Conservation (phyloP, 2,888 invertebrate genomes). For the Pseudococcus longispinus region DNA sequence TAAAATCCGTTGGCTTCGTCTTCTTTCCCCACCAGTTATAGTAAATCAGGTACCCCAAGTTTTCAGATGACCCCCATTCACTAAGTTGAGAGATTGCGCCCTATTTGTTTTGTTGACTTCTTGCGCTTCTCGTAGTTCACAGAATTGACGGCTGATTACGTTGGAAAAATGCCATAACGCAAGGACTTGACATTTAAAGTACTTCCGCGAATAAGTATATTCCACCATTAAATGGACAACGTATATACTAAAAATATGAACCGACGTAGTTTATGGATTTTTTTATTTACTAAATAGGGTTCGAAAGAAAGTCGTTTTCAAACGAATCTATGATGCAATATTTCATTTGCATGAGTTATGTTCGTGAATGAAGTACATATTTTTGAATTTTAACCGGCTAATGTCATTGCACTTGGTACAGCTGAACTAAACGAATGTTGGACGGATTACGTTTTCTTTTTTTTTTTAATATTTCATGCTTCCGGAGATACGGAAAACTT, state of each 20-base stretch:
- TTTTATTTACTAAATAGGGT: conserved; percentile 20
- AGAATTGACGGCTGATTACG: conserved; percentile 33
- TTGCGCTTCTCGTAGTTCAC: conserved; percentile 33
- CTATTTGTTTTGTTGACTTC: conserved; percentile 40
- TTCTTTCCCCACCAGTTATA: conserved; percentile 25
- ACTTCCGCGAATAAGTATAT: conserved; percentile 11
- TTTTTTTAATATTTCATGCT: background rate
- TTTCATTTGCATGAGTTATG: conserved; percentile 8
- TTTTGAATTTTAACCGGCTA: background rate
- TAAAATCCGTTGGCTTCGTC: conserved; percentile 22
- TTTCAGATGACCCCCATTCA: conserved; percentile 41
- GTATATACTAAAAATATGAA: conserved; percentile 8
- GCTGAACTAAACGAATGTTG: background rate
- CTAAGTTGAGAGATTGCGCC: conserved; percentile 38
- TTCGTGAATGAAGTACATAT: background rate
- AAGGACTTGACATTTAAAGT: conserved; percentile 20
- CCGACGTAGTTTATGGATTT: conserved; percentile 13
- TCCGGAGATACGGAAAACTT: conserved; percentile 1
- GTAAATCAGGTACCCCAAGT: conserved; percentile 33
- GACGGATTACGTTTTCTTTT: background rate
- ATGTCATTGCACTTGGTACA: background rate
- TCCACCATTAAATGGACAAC: conserved; percentile 19
- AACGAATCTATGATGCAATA: background rate
- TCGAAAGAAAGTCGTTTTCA: background rate
- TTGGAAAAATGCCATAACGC: conserved; percentile 22